Evolutionary conservation across 2,113 vertebrate genomes (phyloP).

Genomic region (Tragelaphus buxtoni): DNA sequence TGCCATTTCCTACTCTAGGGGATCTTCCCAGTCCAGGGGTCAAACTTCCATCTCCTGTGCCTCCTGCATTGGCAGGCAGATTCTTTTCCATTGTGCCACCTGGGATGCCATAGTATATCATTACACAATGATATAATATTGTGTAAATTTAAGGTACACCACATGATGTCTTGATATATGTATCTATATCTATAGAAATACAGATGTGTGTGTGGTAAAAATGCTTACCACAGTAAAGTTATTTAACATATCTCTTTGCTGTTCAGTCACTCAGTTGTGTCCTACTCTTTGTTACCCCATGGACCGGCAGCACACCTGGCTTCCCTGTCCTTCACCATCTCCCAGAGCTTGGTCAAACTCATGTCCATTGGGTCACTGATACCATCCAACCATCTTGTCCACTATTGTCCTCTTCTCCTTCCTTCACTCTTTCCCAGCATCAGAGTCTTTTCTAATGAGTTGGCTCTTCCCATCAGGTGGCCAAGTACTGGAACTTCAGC

Average conservation of each 20-base stretch:
- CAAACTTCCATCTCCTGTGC: background rate
- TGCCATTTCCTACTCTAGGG: background rate
- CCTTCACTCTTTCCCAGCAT: background rate
- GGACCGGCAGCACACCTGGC: background rate
- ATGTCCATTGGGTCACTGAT: background rate
- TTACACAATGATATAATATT: background rate
- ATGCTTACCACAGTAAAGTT: background rate
- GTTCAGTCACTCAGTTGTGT: background rate
- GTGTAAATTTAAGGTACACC: background rate
- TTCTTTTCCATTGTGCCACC: background rate
- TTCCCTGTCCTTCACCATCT: background rate
- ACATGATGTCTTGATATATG: background rate
- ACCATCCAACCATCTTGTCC: background rate
- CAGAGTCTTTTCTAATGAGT: background rate
- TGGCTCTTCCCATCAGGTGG: background rate
- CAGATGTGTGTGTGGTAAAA: background rate
- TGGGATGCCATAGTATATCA: background rate
- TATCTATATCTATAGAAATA: background rate
- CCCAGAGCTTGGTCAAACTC: background rate
- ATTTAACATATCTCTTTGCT: background rate
- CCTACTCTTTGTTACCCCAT: background rate
- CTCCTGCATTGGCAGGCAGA: background rate
- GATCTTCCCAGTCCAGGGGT: background rate
- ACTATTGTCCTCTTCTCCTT: background rate
- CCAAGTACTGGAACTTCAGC: background rate